Percentiles rank a stretch among this genome's conserved stretches.
phyloP scores from a whole-genome alignment of 2,113 vertebrate genomes.

The Mormoops blainvillei region DNA sequence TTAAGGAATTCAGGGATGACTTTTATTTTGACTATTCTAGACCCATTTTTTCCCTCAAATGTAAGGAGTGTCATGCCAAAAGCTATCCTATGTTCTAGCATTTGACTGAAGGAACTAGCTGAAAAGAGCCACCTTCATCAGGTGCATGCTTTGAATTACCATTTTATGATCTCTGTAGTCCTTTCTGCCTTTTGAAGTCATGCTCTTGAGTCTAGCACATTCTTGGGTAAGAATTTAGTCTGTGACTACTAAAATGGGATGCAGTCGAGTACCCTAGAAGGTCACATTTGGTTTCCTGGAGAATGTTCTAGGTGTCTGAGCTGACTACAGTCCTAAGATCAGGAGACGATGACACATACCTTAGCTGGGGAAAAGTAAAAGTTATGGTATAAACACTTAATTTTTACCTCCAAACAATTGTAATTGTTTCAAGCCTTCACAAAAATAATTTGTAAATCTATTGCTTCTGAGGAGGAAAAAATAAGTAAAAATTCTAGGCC shows the following conservation, averaged over 20 bases:
- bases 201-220: background rate
- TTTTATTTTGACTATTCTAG: constrained; percentile 24
- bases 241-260: background rate
- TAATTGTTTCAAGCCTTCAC: background rate
- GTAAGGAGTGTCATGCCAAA: background rate
- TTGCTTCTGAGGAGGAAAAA: background rate
- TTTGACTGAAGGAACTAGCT: background rate
- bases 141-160: background rate
- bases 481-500: background rate
- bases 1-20: background rate
- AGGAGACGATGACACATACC: background rate
- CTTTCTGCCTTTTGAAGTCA: background rate
- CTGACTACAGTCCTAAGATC: background rate
- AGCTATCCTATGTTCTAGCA: background rate
- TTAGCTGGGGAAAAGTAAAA: background rate
- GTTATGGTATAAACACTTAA: background rate
- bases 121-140: background rate
- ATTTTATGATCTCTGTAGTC: background rate
- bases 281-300: background rate
- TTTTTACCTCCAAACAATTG: background rate
- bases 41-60: background rate
- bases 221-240: background rate
- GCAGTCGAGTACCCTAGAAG: background rate
- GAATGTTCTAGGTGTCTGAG: background rate
- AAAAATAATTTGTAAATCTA: constrained; percentile 12